Base-by-base conservation (phyloP, 2,113 vertebrate genomes). In the Gymnarchus niloticus region DNA sequence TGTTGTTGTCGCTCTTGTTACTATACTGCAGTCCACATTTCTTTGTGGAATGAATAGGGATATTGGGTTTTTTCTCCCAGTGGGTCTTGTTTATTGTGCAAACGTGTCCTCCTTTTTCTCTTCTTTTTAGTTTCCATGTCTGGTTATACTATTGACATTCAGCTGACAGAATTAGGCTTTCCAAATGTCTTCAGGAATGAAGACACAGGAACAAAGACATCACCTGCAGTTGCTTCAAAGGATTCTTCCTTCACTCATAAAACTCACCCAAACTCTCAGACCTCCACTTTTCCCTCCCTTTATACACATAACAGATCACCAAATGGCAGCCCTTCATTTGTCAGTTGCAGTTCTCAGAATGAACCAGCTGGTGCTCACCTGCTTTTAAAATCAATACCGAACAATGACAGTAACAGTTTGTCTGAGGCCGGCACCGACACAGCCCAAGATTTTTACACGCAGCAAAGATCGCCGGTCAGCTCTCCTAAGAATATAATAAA, bases 121-220 rank as follows among this genome's bases (percentile, higher is more conserved):
- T 33, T 73, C 65, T 37, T 73, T 73, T 10, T 88, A 89, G 90
- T 3, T 86, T 77, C 9, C 83, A 95, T 95, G 94, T 92, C 94
- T 81, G 93, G 94, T 61, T 92, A 93, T 86, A 95, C 94, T 6
- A 92, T 94, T 14, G 94, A 94, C 46, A 93, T 94, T 87, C 94
- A 94, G 90, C 91, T 95, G 1, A 94, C 93, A 23, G 94, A 95
- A 87, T 12, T 94, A 89, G 94, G 94, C 0, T 94, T 93, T 83
- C 91, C 92, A 0, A 88, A 90, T 73, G 52, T 93, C 84, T 83
- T 91, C 21, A 41, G 88, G 57, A 0, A 78, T 52, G 57, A 80
- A 54, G 87, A 91, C 21, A 86, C 85, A 1, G 85, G 86, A 0
- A 84, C 41, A 3, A 88, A 89, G 25, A 82, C 84, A 3, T 82